A percentile compares a stretch with the other conserved stretches of the same genome.
Evolutionary conservation across 2,888 invertebrate genomes (phyloP).

Genomic region (Brenthis hecate): DNA sequence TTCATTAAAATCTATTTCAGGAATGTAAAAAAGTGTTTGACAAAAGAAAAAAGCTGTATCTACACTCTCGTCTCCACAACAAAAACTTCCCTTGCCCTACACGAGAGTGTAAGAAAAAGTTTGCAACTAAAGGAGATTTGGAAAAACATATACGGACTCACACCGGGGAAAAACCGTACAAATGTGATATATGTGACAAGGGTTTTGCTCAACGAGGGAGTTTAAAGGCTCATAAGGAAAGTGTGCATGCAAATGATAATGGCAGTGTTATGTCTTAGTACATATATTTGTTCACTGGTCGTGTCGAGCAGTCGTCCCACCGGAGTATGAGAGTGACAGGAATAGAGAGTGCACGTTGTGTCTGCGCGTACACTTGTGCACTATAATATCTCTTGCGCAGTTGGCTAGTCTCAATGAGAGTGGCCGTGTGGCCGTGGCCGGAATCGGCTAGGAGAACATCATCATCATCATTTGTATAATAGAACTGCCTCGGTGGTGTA

Average conservation of each 20-base stretch:
- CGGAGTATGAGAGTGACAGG: no score
- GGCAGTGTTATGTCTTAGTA: no score
- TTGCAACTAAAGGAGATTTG: slow-evolving; percentile 65
- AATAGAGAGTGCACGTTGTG: no score
- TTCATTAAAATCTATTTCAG: slow-evolving; percentile 49
- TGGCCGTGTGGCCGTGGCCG: no score
- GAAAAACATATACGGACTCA: slow-evolving; percentile 67
- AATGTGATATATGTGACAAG: slow-evolving; percentile 58
- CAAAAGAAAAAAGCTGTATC: slow-evolving; percentile 60
- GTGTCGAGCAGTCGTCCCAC: no score
- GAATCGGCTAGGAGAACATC: no score
- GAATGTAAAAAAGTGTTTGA: slow-evolving; percentile 59
- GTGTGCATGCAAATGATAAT: slow-evolving; percentile 46
- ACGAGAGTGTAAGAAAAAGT: slow-evolving; percentile 60
- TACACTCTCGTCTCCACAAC: slow-evolving; percentile 62
- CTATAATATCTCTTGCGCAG: no score
- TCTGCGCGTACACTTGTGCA: no score
- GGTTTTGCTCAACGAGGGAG: slow-evolving; percentile 61
- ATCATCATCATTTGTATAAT: no score
- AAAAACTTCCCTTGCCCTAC: slow-evolving; percentile 55
- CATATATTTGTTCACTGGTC: no score
- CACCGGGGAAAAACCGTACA: slow-evolving; percentile 68
- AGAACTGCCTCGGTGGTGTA: no score
- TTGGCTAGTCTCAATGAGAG: no score
- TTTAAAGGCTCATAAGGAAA: slow-evolving; percentile 56